Evolutionary conservation across 2,113 vertebrate species (phyloP), one percentile per base, ranked within the genome.

Genomic region (Lynx canadensis): DNA sequence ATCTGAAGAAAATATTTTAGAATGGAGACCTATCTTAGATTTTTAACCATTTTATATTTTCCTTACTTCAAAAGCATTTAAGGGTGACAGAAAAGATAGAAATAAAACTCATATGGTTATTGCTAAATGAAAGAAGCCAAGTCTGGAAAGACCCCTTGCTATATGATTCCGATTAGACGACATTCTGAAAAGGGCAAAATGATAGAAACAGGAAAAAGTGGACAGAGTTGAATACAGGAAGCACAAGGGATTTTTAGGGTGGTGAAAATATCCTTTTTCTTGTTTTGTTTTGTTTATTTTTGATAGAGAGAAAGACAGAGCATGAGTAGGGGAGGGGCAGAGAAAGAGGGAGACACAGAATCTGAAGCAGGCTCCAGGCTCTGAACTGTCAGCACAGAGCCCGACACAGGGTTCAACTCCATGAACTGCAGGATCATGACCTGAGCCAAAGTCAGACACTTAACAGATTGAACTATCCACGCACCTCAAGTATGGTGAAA

Each of bases 1-100:
- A 88, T 74, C 71, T 74, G 38, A 87, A 85, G 66, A 87, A 91
- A 71, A 63, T 79, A 63, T 89, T 89, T 89, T 74, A 73, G 41
- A 60, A 36, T 89, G 52, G 52, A 81, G 82, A 80, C 73, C 41
- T 63, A 52, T n/a, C 27, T 95, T 29, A 73, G 52, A 4, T 15
- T 85, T 55, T 41, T 5, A 16, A 81, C 60, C 60, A 45, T 52
- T 41, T 71, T 50, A 66, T 31, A 55, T 73, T 92, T 95, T 88
- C 29, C 12, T 81, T 82, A 18, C 45, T 88, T 74, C 19, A 92
- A 66, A 92, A 82, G 12, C 21, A 81, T 82, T 33, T 92, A 80
- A 45, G 21, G 12, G 16, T 79, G n/a, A 73, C 33, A 81, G n/a
- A 86, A 85, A 60, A 71, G 31, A 79, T 23, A 79, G 23, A 85